phyloP scores from a whole-genome alignment of 2,888 invertebrate genomes.

The Pachycephus smyrnensis region DNA sequence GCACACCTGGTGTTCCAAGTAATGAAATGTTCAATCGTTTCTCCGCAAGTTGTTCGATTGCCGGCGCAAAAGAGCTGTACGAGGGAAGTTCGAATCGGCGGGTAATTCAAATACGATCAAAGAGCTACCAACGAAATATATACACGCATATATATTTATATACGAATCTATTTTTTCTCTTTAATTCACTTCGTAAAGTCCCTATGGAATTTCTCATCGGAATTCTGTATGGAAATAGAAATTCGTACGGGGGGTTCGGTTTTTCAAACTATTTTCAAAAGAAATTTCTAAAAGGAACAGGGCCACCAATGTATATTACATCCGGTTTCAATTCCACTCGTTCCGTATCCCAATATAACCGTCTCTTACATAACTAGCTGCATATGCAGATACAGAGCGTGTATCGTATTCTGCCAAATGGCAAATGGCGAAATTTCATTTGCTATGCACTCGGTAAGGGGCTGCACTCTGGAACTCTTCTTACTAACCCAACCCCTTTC shows the following conservation, averaged over 20 bases:
- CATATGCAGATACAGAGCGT: neutral
- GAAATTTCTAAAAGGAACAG: neutral
- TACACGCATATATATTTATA: too few relatives aligned
- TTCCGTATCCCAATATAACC: neutral
- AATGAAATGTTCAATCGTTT: neutral
- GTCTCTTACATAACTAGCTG: neutral
- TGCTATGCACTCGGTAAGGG: neutral
- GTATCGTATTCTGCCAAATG: neutral
- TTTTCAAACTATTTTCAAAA: neutral
- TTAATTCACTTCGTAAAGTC: neutral
- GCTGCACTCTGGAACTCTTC: neutral
- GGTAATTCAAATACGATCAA: neutral
- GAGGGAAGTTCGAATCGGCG: neutral
- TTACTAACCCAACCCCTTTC: accelerated
- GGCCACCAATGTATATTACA: neutral
- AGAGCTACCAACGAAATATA: neutral
- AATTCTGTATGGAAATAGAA: neutral
- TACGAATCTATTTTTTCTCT: neutral
- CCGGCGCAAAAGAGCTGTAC: neutral
- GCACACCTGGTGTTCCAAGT: neutral
- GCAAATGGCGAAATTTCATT: neutral
- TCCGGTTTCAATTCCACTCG: neutral
- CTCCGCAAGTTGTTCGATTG: neutral
- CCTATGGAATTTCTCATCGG: neutral
- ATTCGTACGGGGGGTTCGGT: neutral